phyloP scores from a whole-genome alignment of 2,113 vertebrate genomes.

The Pelusios castaneus region DNA sequence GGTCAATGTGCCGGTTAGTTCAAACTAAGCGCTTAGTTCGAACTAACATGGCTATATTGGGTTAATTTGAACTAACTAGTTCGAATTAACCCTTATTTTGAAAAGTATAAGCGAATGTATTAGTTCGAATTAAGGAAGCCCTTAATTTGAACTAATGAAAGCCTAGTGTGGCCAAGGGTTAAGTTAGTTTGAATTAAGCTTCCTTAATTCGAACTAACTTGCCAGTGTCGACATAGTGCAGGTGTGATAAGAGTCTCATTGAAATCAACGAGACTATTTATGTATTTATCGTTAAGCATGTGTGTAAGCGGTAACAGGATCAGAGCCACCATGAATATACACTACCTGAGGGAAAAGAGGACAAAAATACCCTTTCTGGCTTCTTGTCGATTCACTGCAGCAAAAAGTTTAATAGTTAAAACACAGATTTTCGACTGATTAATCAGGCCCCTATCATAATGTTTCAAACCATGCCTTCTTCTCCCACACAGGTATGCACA shows the following conservation, averaged over 20 bases:
- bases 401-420: background rate
- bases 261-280: accelerated
- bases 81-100: too few species aligned
- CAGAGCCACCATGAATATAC: background rate
- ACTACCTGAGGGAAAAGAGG: background rate
- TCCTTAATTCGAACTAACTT: too few species aligned
- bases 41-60: too few species aligned
- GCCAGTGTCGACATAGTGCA: too few species aligned
- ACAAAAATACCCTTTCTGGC: conserved; percentile 12
- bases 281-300: accelerated
- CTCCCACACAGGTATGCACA: background rate
- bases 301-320: background rate
- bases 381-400: background rate
- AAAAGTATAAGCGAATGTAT: too few species aligned
- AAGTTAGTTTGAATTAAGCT: too few species aligned
- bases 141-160: too few species aligned
- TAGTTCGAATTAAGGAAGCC: too few species aligned
- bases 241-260: accelerated
- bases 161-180: too few species aligned
- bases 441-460: background rate
- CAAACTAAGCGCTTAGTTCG: too few species aligned
- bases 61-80: too few species aligned
- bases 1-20: too few species aligned
- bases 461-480: accelerated
- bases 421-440: conserved; percentile 44